Conservation (phyloP, 1,140 invertebrate species). For the Linepithema humile region DNA sequence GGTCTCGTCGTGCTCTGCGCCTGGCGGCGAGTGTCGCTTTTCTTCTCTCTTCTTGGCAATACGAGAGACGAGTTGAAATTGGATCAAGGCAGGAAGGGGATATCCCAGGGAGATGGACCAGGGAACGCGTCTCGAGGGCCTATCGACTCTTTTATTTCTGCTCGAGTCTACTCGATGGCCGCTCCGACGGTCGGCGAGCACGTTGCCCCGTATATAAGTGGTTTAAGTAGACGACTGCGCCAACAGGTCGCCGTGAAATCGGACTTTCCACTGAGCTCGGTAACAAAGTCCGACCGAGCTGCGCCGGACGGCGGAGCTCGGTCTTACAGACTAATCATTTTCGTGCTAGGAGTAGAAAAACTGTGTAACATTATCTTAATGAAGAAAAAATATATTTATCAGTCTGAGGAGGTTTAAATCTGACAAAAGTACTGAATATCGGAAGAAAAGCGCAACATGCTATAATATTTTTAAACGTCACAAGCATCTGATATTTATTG, state of each 20-base stretch:
- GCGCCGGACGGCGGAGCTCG: constrained; percentile 6
- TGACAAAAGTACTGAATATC: too few species aligned
- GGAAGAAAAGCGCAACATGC: too few species aligned
- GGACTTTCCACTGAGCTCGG: constrained; percentile 28
- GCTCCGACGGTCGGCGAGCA: constrained; percentile 41
- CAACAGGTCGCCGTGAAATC: constrained; percentile 42
- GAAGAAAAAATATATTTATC: constrained; percentile 5
- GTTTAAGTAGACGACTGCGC: constrained; percentile 56
- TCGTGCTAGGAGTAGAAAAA: constrained; percentile 23
- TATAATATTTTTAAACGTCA: too few species aligned
- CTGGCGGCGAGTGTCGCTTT: constrained; percentile 30
- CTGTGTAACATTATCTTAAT: neutral
- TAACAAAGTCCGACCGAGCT: constrained; percentile 36
- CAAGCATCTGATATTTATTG: too few species aligned
- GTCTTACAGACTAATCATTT: constrained; percentile 48
- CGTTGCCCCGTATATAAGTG: constrained; percentile 57
- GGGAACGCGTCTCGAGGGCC: constrained; percentile 45
- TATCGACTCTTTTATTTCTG: constrained; percentile 56
- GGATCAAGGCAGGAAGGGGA: neutral
- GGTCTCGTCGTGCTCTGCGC: neutral
- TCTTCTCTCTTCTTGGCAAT: neutral
- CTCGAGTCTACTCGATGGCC: constrained; percentile 47
- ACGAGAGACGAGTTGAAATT: constrained; percentile 51
- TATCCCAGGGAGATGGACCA: constrained; percentile 29
- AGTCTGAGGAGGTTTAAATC: too few species aligned